These are phyloP conservation scores for Aporrectodea caliginosa DNA, from an alignment of 1,140 invertebrate species.

Conservation along the genomic window DNA sequence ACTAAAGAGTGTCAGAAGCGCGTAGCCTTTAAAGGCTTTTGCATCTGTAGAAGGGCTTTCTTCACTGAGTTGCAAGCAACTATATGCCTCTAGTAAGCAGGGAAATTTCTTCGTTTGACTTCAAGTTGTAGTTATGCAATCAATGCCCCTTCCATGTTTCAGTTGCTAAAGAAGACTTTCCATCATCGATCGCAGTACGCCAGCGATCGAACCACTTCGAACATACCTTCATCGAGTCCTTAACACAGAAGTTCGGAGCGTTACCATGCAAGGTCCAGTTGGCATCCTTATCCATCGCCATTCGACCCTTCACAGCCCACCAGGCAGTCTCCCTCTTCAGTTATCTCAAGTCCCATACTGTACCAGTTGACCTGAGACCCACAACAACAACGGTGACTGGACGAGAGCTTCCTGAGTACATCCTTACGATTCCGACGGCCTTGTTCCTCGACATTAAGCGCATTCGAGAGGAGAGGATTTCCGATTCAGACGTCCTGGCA, in stretches of 20 bases:
- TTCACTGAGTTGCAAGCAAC: too few relatives aligned
- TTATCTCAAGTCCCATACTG: not conserved
- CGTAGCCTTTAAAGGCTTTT: too few relatives aligned
- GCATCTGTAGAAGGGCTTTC: too few relatives aligned
- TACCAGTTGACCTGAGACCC: not conserved
- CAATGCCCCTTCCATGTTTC: not conserved
- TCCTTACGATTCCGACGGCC: not conserved
- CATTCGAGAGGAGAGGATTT: slow-evolving; percentile 7
- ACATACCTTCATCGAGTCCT: not conserved
- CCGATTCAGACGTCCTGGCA: slow-evolving; percentile 19
- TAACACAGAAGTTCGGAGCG: not conserved
- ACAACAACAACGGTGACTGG: too few relatives aligned
- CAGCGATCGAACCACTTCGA: slow-evolving; percentile 17
- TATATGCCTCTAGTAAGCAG: too few relatives aligned
- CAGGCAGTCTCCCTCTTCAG: not conserved
- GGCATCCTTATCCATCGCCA: slow-evolving; percentile 15
- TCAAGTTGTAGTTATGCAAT: not conserved
- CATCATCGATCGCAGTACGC: not conserved
- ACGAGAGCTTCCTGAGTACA: not conserved
- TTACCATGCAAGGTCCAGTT: slow-evolving; percentile 15
- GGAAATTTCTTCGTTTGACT: not conserved
- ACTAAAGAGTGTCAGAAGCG: not conserved
- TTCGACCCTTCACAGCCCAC: not conserved
- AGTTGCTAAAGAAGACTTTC: slow-evolving; percentile 14
- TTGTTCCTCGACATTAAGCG: not conserved